phyloP scores from a whole-genome alignment of 2,113 vertebrate genomes.

The Otolemur garnettii region DNA sequence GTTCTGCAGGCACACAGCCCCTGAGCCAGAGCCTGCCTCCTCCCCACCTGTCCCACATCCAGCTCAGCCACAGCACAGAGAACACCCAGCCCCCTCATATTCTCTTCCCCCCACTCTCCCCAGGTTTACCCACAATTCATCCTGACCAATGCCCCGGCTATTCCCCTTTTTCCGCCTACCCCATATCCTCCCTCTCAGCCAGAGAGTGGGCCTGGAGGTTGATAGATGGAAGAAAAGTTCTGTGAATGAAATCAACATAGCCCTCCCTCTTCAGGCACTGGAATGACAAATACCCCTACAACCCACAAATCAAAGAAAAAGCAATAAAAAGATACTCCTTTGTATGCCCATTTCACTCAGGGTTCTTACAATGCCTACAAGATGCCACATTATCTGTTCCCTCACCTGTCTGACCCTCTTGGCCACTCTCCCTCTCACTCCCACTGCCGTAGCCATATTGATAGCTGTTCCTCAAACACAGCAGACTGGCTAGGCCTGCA shows the following conservation, averaged over 20 bases:
- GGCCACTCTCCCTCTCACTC: not conserved
- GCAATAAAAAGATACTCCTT: not conserved
- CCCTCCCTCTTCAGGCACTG: not conserved
- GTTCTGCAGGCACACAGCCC: slow-evolving; percentile 88
- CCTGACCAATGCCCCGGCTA: not conserved
- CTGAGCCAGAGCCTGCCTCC: not conserved
- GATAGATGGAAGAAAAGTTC: not conserved
- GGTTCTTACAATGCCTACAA: not conserved
- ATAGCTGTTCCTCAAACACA: not conserved
- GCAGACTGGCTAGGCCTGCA: not conserved
- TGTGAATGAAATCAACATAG: not conserved
- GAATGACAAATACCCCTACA: not conserved
- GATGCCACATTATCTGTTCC: not conserved
- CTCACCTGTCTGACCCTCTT: too few species aligned
- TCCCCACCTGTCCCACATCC: not conserved
- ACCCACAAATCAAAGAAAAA: not conserved
- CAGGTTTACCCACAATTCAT: not conserved
- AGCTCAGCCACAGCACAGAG: not conserved
- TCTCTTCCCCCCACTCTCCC: not conserved
- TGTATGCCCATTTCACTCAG: not conserved
- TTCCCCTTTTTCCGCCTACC: not conserved
- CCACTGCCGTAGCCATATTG: not conserved
- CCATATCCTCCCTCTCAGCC: not conserved
- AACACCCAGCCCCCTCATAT: too few species aligned
- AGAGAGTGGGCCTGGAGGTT: not conserved